These are phyloP conservation scores for Anthonomus grandis DNA, from an alignment of 1,140 invertebrate species.

Conservation along the genomic window DNA sequence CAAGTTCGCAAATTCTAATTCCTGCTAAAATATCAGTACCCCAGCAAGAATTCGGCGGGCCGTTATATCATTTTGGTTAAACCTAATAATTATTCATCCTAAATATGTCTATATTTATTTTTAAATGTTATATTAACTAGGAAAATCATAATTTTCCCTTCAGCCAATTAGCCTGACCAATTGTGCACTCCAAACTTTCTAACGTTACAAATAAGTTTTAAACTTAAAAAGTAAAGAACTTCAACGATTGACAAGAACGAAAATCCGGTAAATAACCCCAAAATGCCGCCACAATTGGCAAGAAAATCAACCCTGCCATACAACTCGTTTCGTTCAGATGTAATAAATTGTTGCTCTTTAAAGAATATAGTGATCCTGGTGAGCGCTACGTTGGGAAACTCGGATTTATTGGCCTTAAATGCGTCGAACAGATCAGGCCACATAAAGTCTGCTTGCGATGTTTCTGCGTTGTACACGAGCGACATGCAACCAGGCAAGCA, in stretches of 20 bases:
- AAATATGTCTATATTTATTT: no score
- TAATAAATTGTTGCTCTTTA: slow-evolving; percentile 63
- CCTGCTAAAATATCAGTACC: no score
- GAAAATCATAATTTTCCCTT: no score
- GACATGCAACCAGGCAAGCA: slow-evolving; percentile 67
- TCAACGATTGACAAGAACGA: slow-evolving; percentile 64
- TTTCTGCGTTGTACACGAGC: slow-evolving; percentile 63
- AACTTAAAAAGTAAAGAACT: slow-evolving; percentile 61
- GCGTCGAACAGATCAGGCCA: slow-evolving; percentile 41
- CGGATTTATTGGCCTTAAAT: slow-evolving; percentile 39
- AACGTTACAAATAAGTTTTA: slow-evolving; percentile 51
- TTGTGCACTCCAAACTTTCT: slow-evolving; percentile 38
- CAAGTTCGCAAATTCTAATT: no score
- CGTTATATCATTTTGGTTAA: no score
- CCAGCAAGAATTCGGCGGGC: no score
- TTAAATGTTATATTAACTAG: no score
- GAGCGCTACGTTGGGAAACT: slow-evolving; percentile 48
- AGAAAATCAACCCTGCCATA: slow-evolving; percentile 63
- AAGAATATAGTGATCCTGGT: slow-evolving; percentile 54
- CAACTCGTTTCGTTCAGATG: slow-evolving; percentile 59
- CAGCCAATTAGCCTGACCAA: no score
- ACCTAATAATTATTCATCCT: no score
- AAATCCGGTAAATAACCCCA: slow-evolving; percentile 66
- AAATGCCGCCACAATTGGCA: slow-evolving; percentile 63
- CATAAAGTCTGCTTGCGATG: slow-evolving; percentile 61